A percentile compares a stretch with the other conserved stretches of the same genome.
phyloP scores from a whole-genome alignment of 1,140 invertebrate genomes.

The Drosophila mayri region DNA sequence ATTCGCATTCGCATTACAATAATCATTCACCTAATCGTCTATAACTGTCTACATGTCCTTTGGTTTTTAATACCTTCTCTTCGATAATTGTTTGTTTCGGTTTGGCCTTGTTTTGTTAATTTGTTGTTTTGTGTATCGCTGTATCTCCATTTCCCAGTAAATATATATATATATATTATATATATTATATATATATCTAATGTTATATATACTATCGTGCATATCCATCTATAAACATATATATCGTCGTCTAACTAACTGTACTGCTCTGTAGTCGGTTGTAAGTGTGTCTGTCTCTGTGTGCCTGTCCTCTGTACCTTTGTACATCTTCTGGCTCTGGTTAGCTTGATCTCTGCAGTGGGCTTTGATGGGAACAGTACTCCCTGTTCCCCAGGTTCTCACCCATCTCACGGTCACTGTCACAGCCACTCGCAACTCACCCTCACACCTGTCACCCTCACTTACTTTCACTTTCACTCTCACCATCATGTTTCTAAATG shows the following conservation, averaged over 20 bases:
- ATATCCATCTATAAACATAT: conserved; percentile 38
- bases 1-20: conserved; percentile 29
- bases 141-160: conserved; percentile 22
- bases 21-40: conserved; percentile 38
- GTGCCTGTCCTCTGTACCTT: conserved; percentile 35
- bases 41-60: conserved; percentile 44
- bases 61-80: conserved; percentile 23
- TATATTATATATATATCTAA: conserved; percentile 23
- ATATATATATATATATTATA: conserved; percentile 5
- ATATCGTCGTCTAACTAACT: conserved; percentile 51
- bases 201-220: conserved; percentile 43
- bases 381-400: conserved; percentile 5
- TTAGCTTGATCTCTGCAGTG: conserved; percentile 34
- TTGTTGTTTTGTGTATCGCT: conserved; percentile 42
- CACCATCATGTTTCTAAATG: conserved; percentile 2
- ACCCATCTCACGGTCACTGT: conserved; percentile 23
- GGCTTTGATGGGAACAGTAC: conserved; percentile 32
- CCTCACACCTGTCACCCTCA: conserved; percentile 6
- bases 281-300: conserved; percentile 55
- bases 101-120: conserved; percentile 37
- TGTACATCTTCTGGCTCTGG: conserved; percentile 18
- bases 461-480: conserved; percentile 18
- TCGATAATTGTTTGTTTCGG: conserved; percentile 29
- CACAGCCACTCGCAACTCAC: conserved; percentile 22
- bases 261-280: conserved; percentile 54